Percentiles rank a stretch among this genome's conserved stretches.
phyloP scores from a whole-genome alignment of 2,888 invertebrate species.

The Machimus atricapillus region DNA sequence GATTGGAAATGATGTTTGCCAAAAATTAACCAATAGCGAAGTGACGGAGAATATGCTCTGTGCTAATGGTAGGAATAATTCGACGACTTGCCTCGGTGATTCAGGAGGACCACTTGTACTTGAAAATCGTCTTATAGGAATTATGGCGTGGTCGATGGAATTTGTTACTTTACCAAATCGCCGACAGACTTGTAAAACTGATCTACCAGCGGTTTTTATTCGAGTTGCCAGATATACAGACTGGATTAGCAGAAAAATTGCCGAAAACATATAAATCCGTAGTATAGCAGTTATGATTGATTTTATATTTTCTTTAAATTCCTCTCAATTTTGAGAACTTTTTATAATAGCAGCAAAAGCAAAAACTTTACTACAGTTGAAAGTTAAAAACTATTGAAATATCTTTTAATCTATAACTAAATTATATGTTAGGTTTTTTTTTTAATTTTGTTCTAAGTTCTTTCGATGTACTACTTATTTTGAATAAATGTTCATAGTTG shows the following conservation, averaged over 20 bases:
- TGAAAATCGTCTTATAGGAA: neutral
- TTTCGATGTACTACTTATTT: too few species aligned
- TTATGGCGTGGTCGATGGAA: neutral
- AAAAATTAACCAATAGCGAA: neutral
- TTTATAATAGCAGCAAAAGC: too few species aligned
- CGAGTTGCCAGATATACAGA: neutral
- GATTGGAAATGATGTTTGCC: neutral
- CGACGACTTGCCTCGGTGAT: neutral
- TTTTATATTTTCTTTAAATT: too few species aligned
- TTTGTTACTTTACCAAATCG: neutral
- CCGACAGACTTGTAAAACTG: neutral
- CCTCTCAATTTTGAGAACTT: too few species aligned
- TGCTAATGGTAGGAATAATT: neutral
- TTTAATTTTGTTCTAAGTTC: too few species aligned
- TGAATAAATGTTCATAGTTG: too few species aligned
- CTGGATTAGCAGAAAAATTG: neutral
- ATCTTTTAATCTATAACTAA: too few species aligned
- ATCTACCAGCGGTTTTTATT: neutral
- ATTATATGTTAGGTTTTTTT: too few species aligned
- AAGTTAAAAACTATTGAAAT: too few species aligned
- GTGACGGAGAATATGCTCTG: constrained; percentile 2
- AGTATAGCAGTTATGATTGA: too few species aligned
- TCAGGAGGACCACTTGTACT: neutral
- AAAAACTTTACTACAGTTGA: too few species aligned
- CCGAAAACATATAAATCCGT: neutral